Evolutionary conservation across 2,888 invertebrate species (phyloP).

Genomic region (Cryptocephalus moraei): DNA sequence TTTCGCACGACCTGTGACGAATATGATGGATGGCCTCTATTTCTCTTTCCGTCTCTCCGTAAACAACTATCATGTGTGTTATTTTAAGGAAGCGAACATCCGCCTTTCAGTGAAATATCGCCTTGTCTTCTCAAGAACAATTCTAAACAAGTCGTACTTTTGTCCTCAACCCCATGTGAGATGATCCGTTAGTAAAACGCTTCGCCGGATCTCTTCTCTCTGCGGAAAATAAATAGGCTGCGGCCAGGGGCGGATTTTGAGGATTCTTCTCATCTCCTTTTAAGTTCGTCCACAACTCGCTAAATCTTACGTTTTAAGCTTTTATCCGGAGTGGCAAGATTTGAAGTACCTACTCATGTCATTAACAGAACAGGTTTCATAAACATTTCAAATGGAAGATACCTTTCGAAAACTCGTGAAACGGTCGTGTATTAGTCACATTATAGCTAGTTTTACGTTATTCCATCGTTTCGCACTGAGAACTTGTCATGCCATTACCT

Average conservation of each 20-base stretch:
- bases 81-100: constrained; percentile 40
- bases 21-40: constrained; percentile 30
- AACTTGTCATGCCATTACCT: too few species aligned
- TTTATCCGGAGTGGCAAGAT: too few species aligned
- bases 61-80: constrained; percentile 37
- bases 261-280: too few species aligned
- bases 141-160: constrained; percentile 37
- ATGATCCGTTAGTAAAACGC: constrained; percentile 37
- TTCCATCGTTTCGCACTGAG: too few species aligned
- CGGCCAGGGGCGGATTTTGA: not conserved
- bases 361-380: too few species aligned
- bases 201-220: constrained; percentile 5
- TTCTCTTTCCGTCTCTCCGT: constrained; percentile 16
- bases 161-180: constrained; percentile 33
- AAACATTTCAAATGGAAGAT: too few species aligned
- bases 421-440: too few species aligned
- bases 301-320: too few species aligned
- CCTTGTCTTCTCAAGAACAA: constrained; percentile 34
- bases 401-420: too few species aligned
- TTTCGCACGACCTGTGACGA: constrained; percentile 27
- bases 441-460: too few species aligned
- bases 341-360: too few species aligned
- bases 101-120: constrained; percentile 39
- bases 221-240: not conserved
- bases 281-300: too few species aligned